Conservation (phyloP, 2,113 vertebrate species). For the Syngnathus floridae region DNA sequence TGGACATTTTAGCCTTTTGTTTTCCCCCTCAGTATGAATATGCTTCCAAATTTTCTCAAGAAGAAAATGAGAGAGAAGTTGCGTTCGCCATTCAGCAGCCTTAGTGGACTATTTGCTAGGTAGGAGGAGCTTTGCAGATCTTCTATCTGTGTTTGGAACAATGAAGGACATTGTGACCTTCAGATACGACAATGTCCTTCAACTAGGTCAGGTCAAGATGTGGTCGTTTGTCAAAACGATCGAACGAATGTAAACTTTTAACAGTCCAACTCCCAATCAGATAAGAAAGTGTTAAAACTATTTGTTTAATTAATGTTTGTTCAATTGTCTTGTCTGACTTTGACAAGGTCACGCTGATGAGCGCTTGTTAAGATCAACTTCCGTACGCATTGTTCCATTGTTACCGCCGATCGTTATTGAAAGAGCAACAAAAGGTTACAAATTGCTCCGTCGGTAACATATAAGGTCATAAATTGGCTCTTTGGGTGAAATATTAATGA, state of each 20-base stretch:
- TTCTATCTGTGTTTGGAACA: not conserved
- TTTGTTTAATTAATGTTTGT: not conserved
- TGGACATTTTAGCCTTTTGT: not conserved
- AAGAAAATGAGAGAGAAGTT: not conserved
- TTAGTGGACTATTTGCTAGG: not conserved
- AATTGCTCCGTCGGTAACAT: not conserved
- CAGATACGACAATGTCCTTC: constrained; percentile 27
- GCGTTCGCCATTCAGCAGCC: not conserved
- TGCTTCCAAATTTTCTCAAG: not conserved
- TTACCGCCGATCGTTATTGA: not conserved
- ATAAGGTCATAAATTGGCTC: constrained; percentile 32
- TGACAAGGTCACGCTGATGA: constrained; percentile 29
- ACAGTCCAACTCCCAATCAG: not conserved
- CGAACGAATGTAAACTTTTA: not conserved
- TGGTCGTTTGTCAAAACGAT: not conserved
- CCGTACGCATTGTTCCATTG: not conserved
- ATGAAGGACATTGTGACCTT: not conserved
- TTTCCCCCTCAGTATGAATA: too few relatives aligned
- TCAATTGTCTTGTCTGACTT: constrained; percentile 1
- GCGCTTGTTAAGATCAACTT: not conserved
- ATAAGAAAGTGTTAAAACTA: not conserved
- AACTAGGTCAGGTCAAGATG: constrained; percentile 39
- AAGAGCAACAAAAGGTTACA: too few relatives aligned
- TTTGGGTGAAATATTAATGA: constrained; percentile 51
- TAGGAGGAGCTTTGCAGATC: not conserved